These are phyloP conservation scores for Eulemur rubriventer DNA, from an alignment of 2,797 vertebrate species.

Conservation along the genomic window DNA sequence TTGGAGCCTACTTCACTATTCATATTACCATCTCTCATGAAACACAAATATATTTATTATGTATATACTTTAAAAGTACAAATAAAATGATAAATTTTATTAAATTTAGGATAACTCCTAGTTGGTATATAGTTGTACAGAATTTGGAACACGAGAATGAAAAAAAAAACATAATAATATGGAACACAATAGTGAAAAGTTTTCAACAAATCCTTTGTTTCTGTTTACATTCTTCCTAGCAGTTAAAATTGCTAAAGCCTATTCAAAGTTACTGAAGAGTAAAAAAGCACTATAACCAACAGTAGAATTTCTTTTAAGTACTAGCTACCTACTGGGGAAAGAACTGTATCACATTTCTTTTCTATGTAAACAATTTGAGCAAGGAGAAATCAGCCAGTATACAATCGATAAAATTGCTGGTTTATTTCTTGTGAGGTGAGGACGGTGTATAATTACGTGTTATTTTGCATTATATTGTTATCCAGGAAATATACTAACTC, in stretches of 20 bases:
- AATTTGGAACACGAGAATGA: constrained; percentile 51
- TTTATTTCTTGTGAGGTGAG: background rate
- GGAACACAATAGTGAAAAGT: constrained; percentile 62
- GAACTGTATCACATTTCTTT: constrained; percentile 50
- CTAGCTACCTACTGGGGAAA: constrained; percentile 72
- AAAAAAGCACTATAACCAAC: constrained; percentile 56
- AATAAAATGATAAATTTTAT: constrained; percentile 34
- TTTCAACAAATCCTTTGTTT: constrained; percentile 56
- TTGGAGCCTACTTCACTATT: constrained; percentile 1
- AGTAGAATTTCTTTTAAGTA: constrained; percentile 66
- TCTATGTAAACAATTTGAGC: constrained; percentile 43
- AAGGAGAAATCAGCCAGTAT: constrained; percentile 37
- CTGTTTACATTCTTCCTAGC: constrained; percentile 28
- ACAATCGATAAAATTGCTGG: constrained; percentile 39
- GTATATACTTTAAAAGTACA: background rate
- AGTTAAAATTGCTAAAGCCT: constrained; percentile 61
- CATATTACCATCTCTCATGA: background rate
- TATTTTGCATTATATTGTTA: constrained; percentile 35
- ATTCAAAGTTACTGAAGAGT: constrained; percentile 65
- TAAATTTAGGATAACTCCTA: constrained; percentile 36
- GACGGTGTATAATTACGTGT: constrained; percentile 15
- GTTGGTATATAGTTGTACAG: background rate
- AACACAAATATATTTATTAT: constrained; percentile 15
- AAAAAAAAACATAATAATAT: constrained; percentile 28
- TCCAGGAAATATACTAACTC: background rate